Percentiles rank a stretch among this genome's conserved stretches.
These are phyloP conservation scores for Actias luna DNA, from an alignment of 2,888 invertebrate genomes.

Conservation along the genomic window DNA sequence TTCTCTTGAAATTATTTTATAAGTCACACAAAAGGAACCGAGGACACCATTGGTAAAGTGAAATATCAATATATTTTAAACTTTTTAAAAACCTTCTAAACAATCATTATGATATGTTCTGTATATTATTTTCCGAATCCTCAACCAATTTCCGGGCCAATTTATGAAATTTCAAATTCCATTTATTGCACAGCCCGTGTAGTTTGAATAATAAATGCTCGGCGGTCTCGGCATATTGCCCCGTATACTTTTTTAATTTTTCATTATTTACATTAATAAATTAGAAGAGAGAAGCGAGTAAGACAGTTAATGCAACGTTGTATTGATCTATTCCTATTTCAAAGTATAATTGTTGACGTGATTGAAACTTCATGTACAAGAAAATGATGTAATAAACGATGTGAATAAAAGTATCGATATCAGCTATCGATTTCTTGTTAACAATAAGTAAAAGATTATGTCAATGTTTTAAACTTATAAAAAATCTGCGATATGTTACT, in stretches of 20 bases:
- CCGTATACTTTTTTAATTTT: conserved; percentile 68
- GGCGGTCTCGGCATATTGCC: conserved; percentile 51
- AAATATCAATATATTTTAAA: neutral
- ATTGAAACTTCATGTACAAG: neutral
- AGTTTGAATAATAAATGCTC: conserved; percentile 63
- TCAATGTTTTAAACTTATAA: no score
- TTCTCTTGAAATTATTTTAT: no score
- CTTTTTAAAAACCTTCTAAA: neutral
- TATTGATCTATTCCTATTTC: neutral
- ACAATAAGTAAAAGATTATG: no score
- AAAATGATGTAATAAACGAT: neutral
- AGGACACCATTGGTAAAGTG: no score
- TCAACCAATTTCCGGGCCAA: conserved; percentile 35
- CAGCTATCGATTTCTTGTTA: no score
- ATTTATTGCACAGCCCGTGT: conserved; percentile 48
- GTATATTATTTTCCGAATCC: conserved; percentile 11
- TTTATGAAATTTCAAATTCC: conserved; percentile 51
- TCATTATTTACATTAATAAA: conserved; percentile 55
- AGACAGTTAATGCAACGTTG: neutral
- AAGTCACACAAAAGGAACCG: no score
- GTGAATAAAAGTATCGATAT: no score
- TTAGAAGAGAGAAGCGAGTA: conserved; percentile 24
- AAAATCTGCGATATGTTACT: no score
- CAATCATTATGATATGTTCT: conserved; percentile 9
- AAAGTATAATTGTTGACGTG: neutral